Base-by-base conservation (phyloP, 2,888 invertebrate genomes). In the Cantharis lateralis region DNA sequence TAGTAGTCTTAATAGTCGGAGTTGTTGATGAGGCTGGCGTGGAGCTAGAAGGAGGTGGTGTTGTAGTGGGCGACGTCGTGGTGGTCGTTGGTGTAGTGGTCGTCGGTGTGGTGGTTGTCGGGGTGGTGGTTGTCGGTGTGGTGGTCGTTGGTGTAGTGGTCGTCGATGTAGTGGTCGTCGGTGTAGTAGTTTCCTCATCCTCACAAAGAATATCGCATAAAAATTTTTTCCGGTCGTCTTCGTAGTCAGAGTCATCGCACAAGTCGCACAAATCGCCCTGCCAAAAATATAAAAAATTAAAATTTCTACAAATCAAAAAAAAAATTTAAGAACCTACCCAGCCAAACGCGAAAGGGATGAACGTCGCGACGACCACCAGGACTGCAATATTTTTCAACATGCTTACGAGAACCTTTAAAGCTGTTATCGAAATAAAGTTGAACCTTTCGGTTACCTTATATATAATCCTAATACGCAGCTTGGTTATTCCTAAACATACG, bases 301-400 rank as follows among this genome's bases (percentile, higher is more conserved):
- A 20, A 20, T 20, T 2, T 18, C 18, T 18, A 18, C 1, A 18
- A 18, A 3, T 18, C 3, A 1, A 3, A 18, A 18, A 20, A 20
- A 3, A 16, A 28, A 15, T 64, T 20, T 13, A 64, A 62, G 10
- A 69, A 76, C 76, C 72, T 76, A 76, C 76, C 72, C 62, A 76
- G 69, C 68, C 62, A 20, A 72, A 68, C 62, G 69, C 71, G 69
- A 68, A 32, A 66, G 76, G 79, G 83, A 80, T 83, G 83, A 84
- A 83, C 82, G 79, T 74, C 68, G 78, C 78, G 74, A 77, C 78
- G 82, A 83, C 83, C 83, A 83, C 82, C 83, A 82, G 81, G 82
- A 82, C 77, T 76, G 82, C 63, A 68, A 72, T 80, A 76, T 72
- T 76, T 76, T 79, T 81, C 82, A 80, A 79, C 83, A 82, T 83